These are phyloP conservation scores for Schizothorax lantsangensis DNA, from an alignment of 2,797 vertebrate species.

Conservation along the genomic window DNA sequence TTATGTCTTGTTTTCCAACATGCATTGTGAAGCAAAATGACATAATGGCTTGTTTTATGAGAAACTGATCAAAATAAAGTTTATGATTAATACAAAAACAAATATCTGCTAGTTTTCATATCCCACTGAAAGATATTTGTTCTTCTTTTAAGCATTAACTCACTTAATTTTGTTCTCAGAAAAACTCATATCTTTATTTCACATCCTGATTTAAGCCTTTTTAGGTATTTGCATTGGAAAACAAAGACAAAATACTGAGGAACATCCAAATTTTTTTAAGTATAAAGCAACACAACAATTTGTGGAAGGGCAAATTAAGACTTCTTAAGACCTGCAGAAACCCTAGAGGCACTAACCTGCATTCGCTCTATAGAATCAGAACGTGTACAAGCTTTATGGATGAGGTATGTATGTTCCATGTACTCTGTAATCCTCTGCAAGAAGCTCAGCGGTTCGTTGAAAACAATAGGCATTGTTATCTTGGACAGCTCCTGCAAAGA, in stretches of 20 bases:
- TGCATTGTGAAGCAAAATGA: not conserved
- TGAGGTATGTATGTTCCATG: slow-evolving; percentile 96
- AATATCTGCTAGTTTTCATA: not conserved
- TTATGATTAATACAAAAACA: not conserved
- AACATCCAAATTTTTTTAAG: not conserved
- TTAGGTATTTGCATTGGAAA: not conserved
- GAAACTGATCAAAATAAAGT: not conserved
- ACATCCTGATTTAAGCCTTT: not conserved
- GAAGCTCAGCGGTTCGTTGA: slow-evolving; percentile 97
- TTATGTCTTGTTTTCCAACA: not conserved
- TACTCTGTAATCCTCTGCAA: slow-evolving; percentile 97
- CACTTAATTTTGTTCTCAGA: not conserved
- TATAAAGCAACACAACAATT: not conserved
- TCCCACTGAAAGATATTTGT: not conserved
- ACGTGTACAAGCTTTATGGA: slow-evolving; percentile 86
- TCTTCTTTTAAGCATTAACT: not conserved
- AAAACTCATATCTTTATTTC: not conserved
- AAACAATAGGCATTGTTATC: slow-evolving; percentile 96
- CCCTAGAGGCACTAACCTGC: slow-evolving; percentile 80
- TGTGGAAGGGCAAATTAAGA: not conserved
- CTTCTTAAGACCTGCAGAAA: not conserved
- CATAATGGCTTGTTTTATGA: not conserved
- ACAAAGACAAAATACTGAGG: not conserved
- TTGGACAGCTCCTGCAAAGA: slow-evolving; percentile 91
- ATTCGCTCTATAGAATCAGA: slow-evolving; percentile 90